Evolutionary conservation across 2,113 vertebrate genomes (phyloP), one percentile per base, ranked within the genome.

Genomic region (Oxyruncus cristatus): DNA sequence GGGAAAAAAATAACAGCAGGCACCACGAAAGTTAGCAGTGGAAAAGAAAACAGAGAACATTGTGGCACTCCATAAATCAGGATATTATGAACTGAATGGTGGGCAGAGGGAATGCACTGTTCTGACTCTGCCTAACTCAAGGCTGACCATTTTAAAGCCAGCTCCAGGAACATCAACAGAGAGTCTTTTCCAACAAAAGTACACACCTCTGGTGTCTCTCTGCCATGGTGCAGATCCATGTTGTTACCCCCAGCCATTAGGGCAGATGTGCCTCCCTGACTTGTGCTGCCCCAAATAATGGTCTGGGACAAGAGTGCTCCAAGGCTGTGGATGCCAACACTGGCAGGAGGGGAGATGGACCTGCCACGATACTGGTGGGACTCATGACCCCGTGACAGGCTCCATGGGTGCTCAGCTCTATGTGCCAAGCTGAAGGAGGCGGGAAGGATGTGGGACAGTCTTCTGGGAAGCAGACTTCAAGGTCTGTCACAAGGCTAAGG

Each of bases 311-410:
- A 26, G 22, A 67, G 32, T 27, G 71, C 10, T 35, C 49, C 1
- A 5, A 44, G 20, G 17, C 53, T 68, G 15, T 81, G 33, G 20
- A 11, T 59, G 20, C 28, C 66, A 55, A 53, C 23, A 30, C 9
- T 2, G 2, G 8, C 12, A 61, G 59, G 22, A 68, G 39, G 14
- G 39, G 28, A 71, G 37, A 7, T 55, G 39, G 55, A 30, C 27
- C 39, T 85, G 27, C 41, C n/a, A 11, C 23, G 0, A 0, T 58
- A 30, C 56, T 46, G 35, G 27, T 39, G 8, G 19, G 20, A 2
- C 19, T 76, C 49, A 39, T 56, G 37, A 56, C 49, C 33, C 26
- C 1, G 1, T 3, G 27, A 37, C 5, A 42, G 30, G 8, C 21
- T 78, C 50, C 11, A n/a, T 5, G 65, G 17, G 28, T 49, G 19